These are phyloP conservation scores for Pollenia griseotomentosa DNA, from an alignment of 2,888 invertebrate species.

Conservation along the genomic window DNA sequence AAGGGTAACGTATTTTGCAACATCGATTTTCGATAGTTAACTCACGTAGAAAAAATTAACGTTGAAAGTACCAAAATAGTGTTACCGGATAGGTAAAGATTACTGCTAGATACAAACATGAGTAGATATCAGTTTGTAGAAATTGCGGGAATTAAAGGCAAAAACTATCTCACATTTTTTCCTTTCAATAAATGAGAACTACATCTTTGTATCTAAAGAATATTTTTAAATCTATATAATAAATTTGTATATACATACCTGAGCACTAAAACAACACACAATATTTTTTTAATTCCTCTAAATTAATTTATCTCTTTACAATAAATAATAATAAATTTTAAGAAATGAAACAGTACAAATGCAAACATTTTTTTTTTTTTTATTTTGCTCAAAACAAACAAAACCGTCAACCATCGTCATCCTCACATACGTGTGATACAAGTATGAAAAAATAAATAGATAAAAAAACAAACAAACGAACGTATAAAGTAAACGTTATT, in stretches of 20 bases:
- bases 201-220: too few species aligned
- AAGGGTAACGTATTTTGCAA: too few species aligned
- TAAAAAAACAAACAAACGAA: constrained; percentile 8
- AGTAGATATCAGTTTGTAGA: too few species aligned
- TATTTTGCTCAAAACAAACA: constrained; percentile 1
- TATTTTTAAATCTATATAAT: not conserved
- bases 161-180: too few species aligned
- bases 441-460: constrained; percentile 22
- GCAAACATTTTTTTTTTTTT: not conserved
- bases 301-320: not conserved
- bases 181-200: too few species aligned
- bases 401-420: not conserved
- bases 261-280: not conserved
- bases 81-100: too few species aligned
- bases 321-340: constrained; percentile 21
- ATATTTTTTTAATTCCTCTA: too few species aligned
- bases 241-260: not conserved
- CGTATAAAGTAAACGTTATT: not conserved
- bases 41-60: too few species aligned
- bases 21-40: too few species aligned
- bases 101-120: too few species aligned
- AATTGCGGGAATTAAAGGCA: too few species aligned
- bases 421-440: not conserved
- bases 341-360: constrained; percentile 1
- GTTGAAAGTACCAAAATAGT: too few species aligned